Base-by-base conservation (phyloP, 2,888 invertebrate genomes). In the Autographa pulchrina region DNA sequence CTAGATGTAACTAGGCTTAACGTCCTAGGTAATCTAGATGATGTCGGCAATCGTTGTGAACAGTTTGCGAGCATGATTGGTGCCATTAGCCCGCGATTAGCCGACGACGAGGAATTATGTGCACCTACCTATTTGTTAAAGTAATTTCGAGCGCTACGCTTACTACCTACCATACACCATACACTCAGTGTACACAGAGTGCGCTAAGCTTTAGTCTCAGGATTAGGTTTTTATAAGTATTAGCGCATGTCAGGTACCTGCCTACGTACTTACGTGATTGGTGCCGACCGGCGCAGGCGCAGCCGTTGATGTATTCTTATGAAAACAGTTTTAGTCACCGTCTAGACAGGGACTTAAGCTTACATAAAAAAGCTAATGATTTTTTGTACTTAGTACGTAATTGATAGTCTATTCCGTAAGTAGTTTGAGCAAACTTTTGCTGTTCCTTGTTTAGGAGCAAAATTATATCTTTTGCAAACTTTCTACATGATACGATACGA, bases 191-290 rank as follows among this genome's bases (percentile, higher is more conserved):
- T 38, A 3, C 25, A 25, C 2, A 25, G 25, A 2, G 25, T 3
- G 25, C 25, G 25, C n/a, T n/a, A n/a, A n/a, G 75, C 70, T 75
- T 75, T 56, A 25, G 54, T 25, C 31, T 70, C 54, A 13, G 14
- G 80, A 75, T 78, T 64, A 80, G 67, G 59, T 80, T 68, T 72
- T 78, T 75, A 18, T 58, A 61, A 16, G 65, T 61, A 68, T 63
- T 62, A 35, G 25, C 18, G 18, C 54, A 56, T 20, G 18, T 59
- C 62, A 7, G 8, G n/a, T 48, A 48, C 48, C n/a, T n/a, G 14
- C 2, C 14, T 43, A 48, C 2, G 16, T 43, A 48, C 48, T 18
- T 62, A 66, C 66, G 64, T 38, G 68, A 25, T 54, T 52, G 56
- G 71, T n/a, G 16, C 48, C 35, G 0, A 20, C 56, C 38, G 18